Base-by-base conservation (phyloP, 2,797 vertebrate genomes). In the Cercopithecus neglectus region DNA sequence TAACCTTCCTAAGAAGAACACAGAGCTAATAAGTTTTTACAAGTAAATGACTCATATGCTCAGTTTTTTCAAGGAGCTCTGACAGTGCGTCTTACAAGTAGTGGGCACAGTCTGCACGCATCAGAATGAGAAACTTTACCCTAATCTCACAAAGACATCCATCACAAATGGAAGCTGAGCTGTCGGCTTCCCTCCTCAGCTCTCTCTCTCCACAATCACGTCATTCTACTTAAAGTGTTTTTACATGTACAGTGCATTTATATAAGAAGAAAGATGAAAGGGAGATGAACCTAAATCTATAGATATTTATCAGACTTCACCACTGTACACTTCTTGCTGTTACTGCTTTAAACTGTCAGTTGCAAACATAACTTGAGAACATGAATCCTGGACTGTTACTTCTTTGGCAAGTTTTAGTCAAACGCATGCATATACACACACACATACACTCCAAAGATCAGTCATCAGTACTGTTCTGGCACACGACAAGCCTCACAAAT, bases 401-500 rank as follows among this genome's bases (percentile, higher is more conserved):
- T 97, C 88, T 98, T 97, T 0, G 0, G 89, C 93, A 98, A 97
- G 97, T 96, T 92, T 75, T 94, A 94, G 92, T 53, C 89, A 96
- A 96, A 97, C 6, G 96, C 91, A 82, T 79, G 96, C 94, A 64
- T 70, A 92, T 92, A 94, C 94, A 64, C n/a, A 87, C 8, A 74
- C 17, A 82, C 2, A 26, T 55, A 72, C 48, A 55, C 61, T 81
- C 64, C 46, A 55, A 92, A 85, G 83, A 41, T 61, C 26, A 67
- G 57, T 72, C 28, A 57, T 46, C 28, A 57, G 22, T 22, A 53
- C 41, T 26, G n/a, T 17, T 92, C 41, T 70, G 30, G 30, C n/a
- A 72, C 48, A 55, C 0, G 8, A 28, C 0, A 0, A 86, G 36
- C 50, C 67, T 79, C 59, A 87, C 48, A 75, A 48, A 94, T 39